phyloP scores from a whole-genome alignment of 2,797 vertebrate species.

The Iguana delicatissima region DNA sequence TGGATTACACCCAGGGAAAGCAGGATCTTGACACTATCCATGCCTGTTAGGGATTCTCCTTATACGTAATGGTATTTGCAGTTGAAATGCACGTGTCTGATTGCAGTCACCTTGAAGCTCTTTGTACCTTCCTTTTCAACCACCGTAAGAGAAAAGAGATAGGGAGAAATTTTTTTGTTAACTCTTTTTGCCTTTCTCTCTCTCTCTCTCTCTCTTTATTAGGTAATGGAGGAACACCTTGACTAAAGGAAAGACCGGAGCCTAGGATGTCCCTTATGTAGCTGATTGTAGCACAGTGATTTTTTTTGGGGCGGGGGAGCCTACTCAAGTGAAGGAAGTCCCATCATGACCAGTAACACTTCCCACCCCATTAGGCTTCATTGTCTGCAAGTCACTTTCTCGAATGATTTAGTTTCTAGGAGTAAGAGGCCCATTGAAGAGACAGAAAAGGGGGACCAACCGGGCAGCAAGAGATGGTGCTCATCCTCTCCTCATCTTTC shows the following conservation, averaged over 20 bases:
- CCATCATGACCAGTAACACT: constrained; percentile 52
- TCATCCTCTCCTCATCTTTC: constrained; percentile 46
- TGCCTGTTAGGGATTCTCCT: too few relatives aligned
- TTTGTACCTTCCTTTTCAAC: too few relatives aligned
- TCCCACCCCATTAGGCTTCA: background rate
- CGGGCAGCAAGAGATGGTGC: constrained; percentile 47
- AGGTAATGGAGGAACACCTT: constrained; percentile 71
- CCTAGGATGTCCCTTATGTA: constrained; percentile 31
- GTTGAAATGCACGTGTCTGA: too few relatives aligned
- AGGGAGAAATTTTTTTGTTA: constrained; percentile 31
- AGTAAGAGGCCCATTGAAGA: constrained; percentile 60
- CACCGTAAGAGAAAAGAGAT: too few relatives aligned
- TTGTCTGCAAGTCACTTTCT: constrained; percentile 36
- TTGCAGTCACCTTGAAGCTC: too few relatives aligned
- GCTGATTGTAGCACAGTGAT: constrained; percentile 46
- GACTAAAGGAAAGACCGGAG: constrained; percentile 37
- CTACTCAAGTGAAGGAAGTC: background rate
- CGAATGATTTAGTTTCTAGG: constrained; percentile 16
- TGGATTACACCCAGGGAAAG: too few relatives aligned
- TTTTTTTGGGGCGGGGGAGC: background rate
- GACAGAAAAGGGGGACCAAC: background rate
- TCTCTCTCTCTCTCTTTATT: constrained; percentile 50
- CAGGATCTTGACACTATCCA: too few relatives aligned
- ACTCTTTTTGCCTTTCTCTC: constrained; percentile 35
- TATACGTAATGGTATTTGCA: too few relatives aligned